Evolutionary conservation across 2,797 vertebrate genomes (phyloP), one percentile per base, ranked within the genome.

Genomic region (Cossypha caffra): DNA sequence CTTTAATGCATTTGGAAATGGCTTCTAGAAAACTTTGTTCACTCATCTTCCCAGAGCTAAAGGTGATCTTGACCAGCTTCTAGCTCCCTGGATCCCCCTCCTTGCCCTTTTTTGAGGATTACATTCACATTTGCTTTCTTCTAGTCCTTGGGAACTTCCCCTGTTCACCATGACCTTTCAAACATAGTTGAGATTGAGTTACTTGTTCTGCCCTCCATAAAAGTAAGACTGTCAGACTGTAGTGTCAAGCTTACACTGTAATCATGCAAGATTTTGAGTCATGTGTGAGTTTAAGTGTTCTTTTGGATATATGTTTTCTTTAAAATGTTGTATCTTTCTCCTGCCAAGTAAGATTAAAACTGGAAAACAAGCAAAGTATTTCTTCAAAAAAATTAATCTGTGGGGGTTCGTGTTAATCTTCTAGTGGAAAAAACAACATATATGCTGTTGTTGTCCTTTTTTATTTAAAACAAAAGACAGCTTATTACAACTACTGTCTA

Each of bases 91-190:
- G 9, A 37, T 91, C 43, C 1, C 94, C 26, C 9, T 91, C 20
- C 40, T 83, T 86, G 82, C 33, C 31, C 26, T 85, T 79, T 82
- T 82, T 93, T 86, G 18, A 83, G 71, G 48, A 66, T 35, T 86
- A 45, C 33, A 23, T 37, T 90, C 82, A 57, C 24, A 38, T 88
- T 95, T 96, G 40, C 47, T 94, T 96, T 90, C 16, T 83, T 93
- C 21, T 50, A 57, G 48, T 88, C 19, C 50, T 80, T 83, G 37
- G 50, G 86, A 86, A 52, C 38, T 38, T 93, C 37, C n/a, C 29
- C 25, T 93, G n/a, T 68, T 92, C 35, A 25, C 61, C 15, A 11
- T 80, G 72, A 72, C 72, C 33, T 96, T 95, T 93, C 64, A 80
- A n/a, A 92, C 26, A 4, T 48, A 57, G 52, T 88, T 88, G 57